These are phyloP conservation scores for Cactoblastis cactorum DNA, from an alignment of 2,888 invertebrate species.

Conservation along the genomic window DNA sequence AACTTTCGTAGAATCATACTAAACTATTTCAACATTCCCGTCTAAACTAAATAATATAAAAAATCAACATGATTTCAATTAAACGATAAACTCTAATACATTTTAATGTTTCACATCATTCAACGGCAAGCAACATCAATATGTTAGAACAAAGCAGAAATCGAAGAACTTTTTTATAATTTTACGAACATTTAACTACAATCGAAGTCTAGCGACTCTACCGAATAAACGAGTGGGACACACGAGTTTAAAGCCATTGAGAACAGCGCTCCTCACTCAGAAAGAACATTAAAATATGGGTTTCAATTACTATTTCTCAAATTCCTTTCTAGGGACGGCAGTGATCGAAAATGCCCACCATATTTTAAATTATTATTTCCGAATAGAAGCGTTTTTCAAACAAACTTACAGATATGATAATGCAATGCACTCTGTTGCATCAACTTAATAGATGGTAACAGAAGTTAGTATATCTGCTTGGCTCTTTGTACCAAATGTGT, in stretches of 20 bases:
- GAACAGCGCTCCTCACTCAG: background rate
- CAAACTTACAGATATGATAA: too few relatives aligned
- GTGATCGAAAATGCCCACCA: background rate
- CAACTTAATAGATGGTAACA: background rate
- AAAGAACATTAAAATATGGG: background rate
- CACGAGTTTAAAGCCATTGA: background rate
- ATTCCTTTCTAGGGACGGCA: background rate
- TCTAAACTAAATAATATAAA: conserved; percentile 67
- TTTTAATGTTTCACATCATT: conserved; percentile 68
- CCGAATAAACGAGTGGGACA: conserved; percentile 41
- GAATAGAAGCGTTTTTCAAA: background rate
- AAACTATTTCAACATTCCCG: conserved; percentile 71
- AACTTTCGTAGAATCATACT: conserved; percentile 60
- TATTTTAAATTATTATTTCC: background rate
- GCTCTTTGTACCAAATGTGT: background rate
- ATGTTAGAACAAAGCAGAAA: conserved; percentile 63
- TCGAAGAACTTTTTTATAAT: conserved; percentile 26
- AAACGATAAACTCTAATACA: conserved; percentile 60
- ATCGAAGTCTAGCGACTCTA: conserved; percentile 76
- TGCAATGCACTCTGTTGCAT: background rate
- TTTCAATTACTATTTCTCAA: background rate
- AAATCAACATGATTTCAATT: conserved; percentile 66
- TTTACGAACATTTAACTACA: conserved; percentile 63
- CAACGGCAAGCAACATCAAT: conserved; percentile 75
- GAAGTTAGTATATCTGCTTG: background rate